phyloP scores from a whole-genome alignment of 1,140 invertebrate species.

The Bilobella aurantiaca region DNA sequence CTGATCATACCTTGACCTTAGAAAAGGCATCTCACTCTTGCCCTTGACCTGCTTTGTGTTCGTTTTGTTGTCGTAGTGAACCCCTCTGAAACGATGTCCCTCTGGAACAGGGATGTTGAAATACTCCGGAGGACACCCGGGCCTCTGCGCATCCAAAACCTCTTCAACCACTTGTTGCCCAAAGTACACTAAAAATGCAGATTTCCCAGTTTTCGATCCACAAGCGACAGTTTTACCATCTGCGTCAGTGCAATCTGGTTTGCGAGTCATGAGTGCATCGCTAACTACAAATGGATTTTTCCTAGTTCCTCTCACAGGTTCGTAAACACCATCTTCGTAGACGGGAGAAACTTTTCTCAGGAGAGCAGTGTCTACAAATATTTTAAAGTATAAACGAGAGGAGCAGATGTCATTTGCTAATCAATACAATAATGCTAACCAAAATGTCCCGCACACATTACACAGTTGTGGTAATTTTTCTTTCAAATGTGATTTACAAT shows the following conservation, averaged over 20 bases:
- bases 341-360: constrained; percentile 49
- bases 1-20: constrained; percentile 45
- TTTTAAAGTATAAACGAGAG: no score
- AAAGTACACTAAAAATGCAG: constrained; percentile 57
- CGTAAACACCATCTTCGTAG: constrained; percentile 54
- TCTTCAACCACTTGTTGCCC: constrained; percentile 56
- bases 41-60: not conserved
- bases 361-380: constrained; percentile 46
- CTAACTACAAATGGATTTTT: constrained; percentile 50
- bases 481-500: no score
- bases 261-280: constrained; percentile 42
- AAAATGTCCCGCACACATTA: no score
- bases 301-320: constrained; percentile 41
- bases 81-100: constrained; percentile 36
- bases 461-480: no score
- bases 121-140: constrained; percentile 50
- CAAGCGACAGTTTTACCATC: constrained; percentile 16
- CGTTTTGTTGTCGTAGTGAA: not conserved
- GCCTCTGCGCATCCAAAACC: constrained; percentile 50
- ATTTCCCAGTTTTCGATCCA: constrained; percentile 48
- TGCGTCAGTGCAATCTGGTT: not conserved
- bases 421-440: no score
- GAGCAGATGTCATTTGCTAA: no score
- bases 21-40: constrained; percentile 43
- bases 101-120: constrained; percentile 48